Evolutionary conservation across 2,797 vertebrate genomes (phyloP).

Genomic region (Apogon hyalosoma): DNA sequence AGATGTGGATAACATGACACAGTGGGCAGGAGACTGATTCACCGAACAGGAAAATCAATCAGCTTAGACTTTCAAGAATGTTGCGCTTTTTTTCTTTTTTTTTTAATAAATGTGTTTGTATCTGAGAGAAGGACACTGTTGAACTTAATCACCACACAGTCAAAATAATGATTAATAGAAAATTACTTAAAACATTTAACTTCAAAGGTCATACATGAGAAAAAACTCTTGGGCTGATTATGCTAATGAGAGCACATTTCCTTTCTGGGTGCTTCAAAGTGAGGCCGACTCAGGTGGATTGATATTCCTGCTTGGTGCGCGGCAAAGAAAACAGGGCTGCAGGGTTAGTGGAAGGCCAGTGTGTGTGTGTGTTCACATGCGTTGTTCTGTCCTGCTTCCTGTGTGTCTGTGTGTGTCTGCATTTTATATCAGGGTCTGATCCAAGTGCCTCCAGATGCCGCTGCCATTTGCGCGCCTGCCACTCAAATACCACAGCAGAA

Average conservation of each 20-base stretch:
- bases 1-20: constrained; percentile 59
- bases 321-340: constrained; percentile 35
- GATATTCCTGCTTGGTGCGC: constrained; percentile 48
- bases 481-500: constrained; percentile 74
- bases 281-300: constrained; percentile 60
- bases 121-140: not conserved
- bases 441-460: constrained; percentile 72
- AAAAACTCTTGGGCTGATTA: constrained; percentile 52
- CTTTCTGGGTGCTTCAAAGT: constrained; percentile 43
- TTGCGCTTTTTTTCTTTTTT: constrained; percentile 25
- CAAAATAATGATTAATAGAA: constrained; percentile 57
- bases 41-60: constrained; percentile 57
- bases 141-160: constrained; percentile 31
- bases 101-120: not conserved
- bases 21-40: constrained; percentile 45
- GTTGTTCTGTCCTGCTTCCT: constrained; percentile 1
- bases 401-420: constrained; percentile 35
- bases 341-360: constrained; percentile 40
- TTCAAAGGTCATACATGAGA: constrained; percentile 51
- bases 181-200: constrained; percentile 62
- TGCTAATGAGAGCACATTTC: constrained; percentile 62
- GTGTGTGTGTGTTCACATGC: not conserved
- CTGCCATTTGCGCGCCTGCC: constrained; percentile 81
- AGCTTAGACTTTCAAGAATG: constrained; percentile 18
- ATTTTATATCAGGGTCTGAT: constrained; percentile 61